These are phyloP conservation scores for Euproctis similis DNA, from an alignment of 2,888 invertebrate species.

Conservation along the genomic window DNA sequence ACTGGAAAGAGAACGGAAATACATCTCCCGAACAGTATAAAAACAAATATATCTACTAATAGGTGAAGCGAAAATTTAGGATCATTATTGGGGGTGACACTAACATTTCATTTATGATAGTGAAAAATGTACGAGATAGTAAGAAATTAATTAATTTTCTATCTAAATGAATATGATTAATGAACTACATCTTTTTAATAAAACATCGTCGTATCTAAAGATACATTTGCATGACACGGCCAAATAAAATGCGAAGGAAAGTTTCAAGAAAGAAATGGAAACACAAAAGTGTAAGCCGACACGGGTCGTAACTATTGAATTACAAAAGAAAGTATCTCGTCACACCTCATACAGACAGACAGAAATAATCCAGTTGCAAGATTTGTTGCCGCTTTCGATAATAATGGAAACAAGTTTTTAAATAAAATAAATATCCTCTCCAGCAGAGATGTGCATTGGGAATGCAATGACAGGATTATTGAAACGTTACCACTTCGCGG, in stretches of 20 bases:
- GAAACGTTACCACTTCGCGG: conserved; percentile 27
- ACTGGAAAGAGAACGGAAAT: too few species aligned
- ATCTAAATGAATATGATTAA: too few species aligned
- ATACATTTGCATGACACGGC: conserved; percentile 23
- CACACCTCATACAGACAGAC: conserved; percentile 34
- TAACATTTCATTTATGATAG: too few species aligned
- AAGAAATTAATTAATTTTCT: too few species aligned
- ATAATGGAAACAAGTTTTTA: conserved; percentile 34
- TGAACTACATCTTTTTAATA: too few species aligned
- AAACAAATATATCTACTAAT: too few species aligned
- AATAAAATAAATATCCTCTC: conserved; percentile 55
- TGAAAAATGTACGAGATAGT: too few species aligned
- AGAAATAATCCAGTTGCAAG: conserved; percentile 44
- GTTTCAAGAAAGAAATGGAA: conserved; percentile 46
- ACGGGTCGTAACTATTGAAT: conserved; percentile 46
- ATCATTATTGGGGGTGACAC: too few species aligned
- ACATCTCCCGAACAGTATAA: too few species aligned
- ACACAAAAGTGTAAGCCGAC: conserved; percentile 48
- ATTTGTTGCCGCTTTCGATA: conserved; percentile 36
- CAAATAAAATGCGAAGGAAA: conserved; percentile 43
- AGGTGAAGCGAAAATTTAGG: too few species aligned
- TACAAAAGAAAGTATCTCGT: conserved; percentile 57
- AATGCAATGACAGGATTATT: conserved; percentile 64
- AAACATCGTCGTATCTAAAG: too few species aligned
- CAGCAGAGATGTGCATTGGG: conserved; percentile 65